A percentile compares a stretch with the other conserved stretches of the same genome.
Evolutionary conservation across 2,797 vertebrate genomes (phyloP).

Genomic region (Sorex maritimensis): DNA sequence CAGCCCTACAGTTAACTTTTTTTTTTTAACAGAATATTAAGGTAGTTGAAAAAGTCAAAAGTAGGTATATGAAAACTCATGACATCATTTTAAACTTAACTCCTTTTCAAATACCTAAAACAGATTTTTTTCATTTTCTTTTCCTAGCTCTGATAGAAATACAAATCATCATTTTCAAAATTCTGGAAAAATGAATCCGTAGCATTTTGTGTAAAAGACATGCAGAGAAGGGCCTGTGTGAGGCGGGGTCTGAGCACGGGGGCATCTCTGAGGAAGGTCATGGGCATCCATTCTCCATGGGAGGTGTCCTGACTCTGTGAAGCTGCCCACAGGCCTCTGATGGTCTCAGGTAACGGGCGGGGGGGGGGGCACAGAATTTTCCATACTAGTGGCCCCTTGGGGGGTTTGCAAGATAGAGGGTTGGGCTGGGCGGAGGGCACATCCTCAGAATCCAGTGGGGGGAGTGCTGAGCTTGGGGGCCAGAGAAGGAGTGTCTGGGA

Average conservation of each 20-base stretch:
- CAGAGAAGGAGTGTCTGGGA: neutral
- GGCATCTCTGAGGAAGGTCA: neutral
- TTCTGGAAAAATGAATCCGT: constrained; percentile 40
- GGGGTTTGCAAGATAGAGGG: neutral
- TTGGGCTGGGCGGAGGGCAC: neutral
- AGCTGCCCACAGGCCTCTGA: neutral
- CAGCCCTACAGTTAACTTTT: neutral
- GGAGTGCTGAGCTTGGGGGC: neutral
- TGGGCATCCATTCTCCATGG: neutral
- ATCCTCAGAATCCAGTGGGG: neutral
- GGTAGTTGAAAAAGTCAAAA: neutral
- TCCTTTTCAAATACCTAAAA: constrained; percentile 42
- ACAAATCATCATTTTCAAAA: constrained; percentile 55
- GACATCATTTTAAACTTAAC: constrained; percentile 48
- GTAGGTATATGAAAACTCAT: neutral
- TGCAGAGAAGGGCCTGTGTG: neutral
- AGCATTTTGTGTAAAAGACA: neutral
- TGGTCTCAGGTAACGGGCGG: neutral
- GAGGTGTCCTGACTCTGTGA: neutral
- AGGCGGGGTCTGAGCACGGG: neutral
- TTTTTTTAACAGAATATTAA: constrained; percentile 9
- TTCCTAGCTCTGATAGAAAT: constrained; percentile 18
- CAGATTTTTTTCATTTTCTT: constrained; percentile 15
- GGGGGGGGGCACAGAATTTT: neutral
- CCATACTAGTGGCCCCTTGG: neutral